Base-by-base conservation (phyloP, 2,113 vertebrate genomes). In the Myotis davidii region DNA sequence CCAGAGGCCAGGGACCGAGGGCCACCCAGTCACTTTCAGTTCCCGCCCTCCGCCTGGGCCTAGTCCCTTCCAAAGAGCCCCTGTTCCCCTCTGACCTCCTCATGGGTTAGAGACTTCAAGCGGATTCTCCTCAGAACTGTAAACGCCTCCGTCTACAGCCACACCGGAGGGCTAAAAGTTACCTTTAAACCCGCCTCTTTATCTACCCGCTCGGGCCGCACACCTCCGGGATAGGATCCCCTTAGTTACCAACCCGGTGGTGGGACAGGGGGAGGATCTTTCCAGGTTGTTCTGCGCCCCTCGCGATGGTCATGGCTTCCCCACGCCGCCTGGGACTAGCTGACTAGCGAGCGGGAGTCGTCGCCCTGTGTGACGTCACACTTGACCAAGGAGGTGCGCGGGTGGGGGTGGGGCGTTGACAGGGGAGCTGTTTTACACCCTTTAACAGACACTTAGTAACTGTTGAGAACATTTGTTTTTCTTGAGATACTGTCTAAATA, bases 131-230 rank as follows among this genome's bases (percentile, higher is more conserved):
- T 85, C 73, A 17, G 39, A 52, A 73, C 5, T 4, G 10, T 5
- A 48, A 81, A 56, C 1, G 9, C 42, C 59, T 85, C 34, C 52
- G 39, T 3, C 78, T 52, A 74, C 14, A 69, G 56, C 34, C 48
- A 6, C 39, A 56, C 2, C 8, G 0, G 17, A 70, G 27, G 61
- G 61, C 32, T 67, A 29, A 29, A 65, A 42, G 20, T 10, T 6
- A 12, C 3, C 21, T 54, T 8, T 2, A 27, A 91, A 86, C 69
- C 95, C 83, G 90, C 81, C 89, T 87, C 37, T 73, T 79, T 54
- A 50, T 37, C 81, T 54, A 50, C 16, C 27, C 67, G 48, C 14
- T 76, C 16, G 2, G 39, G 59, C 85, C 74, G 2, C 61, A 59
- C 2, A 52, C 74, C 42, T 0, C 12, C 1, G 59, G 67, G 37